Percentiles rank a stretch among this genome's conserved stretches.
These are phyloP conservation scores for Nycticebus coucang DNA, from an alignment of 2,113 vertebrate genomes.

Conservation along the genomic window DNA sequence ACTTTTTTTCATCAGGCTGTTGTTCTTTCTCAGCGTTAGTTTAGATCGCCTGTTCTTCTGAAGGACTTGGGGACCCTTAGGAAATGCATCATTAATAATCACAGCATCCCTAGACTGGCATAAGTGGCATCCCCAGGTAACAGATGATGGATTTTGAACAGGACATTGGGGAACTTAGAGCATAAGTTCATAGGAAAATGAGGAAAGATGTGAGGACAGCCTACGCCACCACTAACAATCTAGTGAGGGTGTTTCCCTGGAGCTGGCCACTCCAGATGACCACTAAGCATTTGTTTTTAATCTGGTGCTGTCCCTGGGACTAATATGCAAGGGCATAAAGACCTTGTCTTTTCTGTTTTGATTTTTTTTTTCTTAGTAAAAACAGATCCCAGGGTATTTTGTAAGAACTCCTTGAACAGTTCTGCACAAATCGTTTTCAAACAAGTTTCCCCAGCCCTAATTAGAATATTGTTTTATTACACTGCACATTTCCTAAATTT, in stretches of 20 bases:
- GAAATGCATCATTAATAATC: not conserved
- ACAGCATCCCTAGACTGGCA: not conserved
- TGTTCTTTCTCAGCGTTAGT: not conserved
- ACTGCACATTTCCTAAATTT: constrained; percentile 68
- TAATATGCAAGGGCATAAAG: not conserved
- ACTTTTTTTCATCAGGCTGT: not conserved
- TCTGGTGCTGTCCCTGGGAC: not conserved
- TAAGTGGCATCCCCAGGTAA: constrained; percentile 14
- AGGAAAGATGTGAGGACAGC: not conserved
- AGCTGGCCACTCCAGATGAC: not conserved
- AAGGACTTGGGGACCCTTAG: not conserved
- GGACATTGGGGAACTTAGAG: not conserved
- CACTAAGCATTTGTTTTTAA: not conserved
- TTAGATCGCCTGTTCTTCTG: not conserved
- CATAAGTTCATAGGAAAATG: constrained; percentile 26
- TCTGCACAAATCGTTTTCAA: constrained; percentile 46
- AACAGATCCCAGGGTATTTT: constrained; percentile 19
- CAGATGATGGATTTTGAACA: not conserved
- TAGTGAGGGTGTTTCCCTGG: not conserved
- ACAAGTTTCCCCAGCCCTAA: constrained; percentile 52
- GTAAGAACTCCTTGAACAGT: not conserved
- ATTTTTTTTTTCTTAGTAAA: not conserved
- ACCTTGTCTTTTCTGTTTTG: not conserved
- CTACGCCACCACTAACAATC: not conserved
- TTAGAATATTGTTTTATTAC: constrained; percentile 75